Evolutionary conservation across 2,797 vertebrate genomes (phyloP).

Genomic region (Tragelaphus eurycerus): DNA sequence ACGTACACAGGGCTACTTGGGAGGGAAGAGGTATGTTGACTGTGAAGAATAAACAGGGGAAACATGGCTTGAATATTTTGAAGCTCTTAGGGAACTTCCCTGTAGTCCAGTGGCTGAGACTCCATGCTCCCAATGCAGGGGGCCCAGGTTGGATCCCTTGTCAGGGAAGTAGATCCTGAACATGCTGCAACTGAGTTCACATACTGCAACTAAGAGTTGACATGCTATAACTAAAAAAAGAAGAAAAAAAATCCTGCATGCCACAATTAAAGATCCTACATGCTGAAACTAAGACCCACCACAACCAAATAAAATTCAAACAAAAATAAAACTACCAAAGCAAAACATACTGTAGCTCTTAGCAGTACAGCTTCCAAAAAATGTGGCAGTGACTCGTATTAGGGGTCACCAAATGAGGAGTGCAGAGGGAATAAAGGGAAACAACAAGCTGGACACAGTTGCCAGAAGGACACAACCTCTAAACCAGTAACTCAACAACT

Average conservation of each 20-base stretch:
- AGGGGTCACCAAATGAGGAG: neutral
- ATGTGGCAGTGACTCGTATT: neutral
- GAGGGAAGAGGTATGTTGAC: neutral
- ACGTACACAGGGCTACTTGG: neutral
- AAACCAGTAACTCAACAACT: neutral
- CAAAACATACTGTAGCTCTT: neutral
- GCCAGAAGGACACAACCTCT: neutral
- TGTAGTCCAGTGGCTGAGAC: neutral
- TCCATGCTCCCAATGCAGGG: neutral
- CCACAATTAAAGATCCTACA: neutral
- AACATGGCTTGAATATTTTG: neutral
- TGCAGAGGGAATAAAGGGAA: neutral
- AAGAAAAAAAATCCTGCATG: neutral
- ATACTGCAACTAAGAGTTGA: too few species aligned
- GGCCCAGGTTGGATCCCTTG: neutral
- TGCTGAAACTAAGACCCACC: neutral
- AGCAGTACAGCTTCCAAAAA: neutral
- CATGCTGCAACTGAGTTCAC: too few species aligned
- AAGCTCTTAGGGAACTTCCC: neutral
- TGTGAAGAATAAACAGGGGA: neutral
- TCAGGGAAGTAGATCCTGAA: neutral
- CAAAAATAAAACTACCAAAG: neutral
- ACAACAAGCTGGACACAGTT: neutral
- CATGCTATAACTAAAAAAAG: too few species aligned
- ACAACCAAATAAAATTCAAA: neutral